phyloP scores from a whole-genome alignment of 92 coral and sea anemone species.

The Ricordea florida region DNA sequence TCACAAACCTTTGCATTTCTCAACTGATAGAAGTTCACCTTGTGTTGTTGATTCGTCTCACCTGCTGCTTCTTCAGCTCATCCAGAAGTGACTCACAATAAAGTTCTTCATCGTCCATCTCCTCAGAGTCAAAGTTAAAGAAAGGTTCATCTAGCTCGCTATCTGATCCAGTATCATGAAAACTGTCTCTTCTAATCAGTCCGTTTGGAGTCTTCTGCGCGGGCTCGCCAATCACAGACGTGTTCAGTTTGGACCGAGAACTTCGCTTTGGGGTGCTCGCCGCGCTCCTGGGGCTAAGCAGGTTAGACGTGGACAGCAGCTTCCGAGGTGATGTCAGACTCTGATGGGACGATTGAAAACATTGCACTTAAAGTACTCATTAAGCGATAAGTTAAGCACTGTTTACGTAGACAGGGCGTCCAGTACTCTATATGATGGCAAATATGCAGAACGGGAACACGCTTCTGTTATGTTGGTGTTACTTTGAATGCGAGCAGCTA shows the following conservation, averaged over 20 bases:
- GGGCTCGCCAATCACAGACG: constrained; percentile 73
- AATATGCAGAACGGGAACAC: no score
- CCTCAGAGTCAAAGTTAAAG: constrained; percentile 84
- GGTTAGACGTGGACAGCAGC: constrained; percentile 52
- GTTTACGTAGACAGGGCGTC: no score
- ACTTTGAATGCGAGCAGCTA: no score
- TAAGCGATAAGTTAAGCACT: no score
- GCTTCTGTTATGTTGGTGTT: no score
- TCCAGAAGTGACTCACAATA: constrained; percentile 90
- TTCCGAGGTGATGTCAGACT: constrained; percentile 91
- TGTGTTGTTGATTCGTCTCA: not conserved
- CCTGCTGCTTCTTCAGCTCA: constrained; percentile 93
- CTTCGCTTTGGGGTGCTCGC: constrained; percentile 87
- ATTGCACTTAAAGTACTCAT: not conserved
- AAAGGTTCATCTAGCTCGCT: constrained; percentile 93
- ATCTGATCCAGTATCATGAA: constrained; percentile 82
- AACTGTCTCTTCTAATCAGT: constrained; percentile 85
- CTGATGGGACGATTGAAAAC: constrained; percentile 18
- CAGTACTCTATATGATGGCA: no score
- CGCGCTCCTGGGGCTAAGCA: constrained; percentile 52
- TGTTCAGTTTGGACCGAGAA: constrained; percentile 36
- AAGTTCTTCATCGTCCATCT: constrained; percentile 89
- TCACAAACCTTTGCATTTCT: not conserved
- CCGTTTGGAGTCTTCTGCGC: constrained; percentile 84
- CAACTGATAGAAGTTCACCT: not conserved